Evolutionary conservation across 2,797 vertebrate species (phyloP).

Genomic region (Paramormyrops hopkinsi): DNA sequence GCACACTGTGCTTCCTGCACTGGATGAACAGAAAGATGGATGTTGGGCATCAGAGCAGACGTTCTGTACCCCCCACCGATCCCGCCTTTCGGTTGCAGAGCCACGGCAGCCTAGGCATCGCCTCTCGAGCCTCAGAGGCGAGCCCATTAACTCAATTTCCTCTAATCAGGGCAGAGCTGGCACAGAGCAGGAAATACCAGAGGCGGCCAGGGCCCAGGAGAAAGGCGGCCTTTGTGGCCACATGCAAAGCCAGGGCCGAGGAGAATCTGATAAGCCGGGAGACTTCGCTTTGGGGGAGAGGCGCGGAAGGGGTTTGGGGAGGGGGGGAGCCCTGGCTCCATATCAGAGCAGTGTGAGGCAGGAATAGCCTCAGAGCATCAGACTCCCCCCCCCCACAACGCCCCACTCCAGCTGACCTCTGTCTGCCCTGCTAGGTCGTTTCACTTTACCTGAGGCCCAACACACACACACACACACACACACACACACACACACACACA

Average conservation of each 20-base stretch:
- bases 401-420: background rate
- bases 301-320: background rate
- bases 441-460: background rate
- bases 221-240: constrained; percentile 46
- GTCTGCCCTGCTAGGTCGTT: background rate
- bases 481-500: background rate
- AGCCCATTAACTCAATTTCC: constrained; percentile 58
- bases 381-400: background rate
- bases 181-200: constrained; percentile 55
- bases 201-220: constrained; percentile 38
- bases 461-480: background rate
- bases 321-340: background rate
- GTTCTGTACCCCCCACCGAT: background rate
- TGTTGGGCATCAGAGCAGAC: background rate
- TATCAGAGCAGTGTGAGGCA: background rate
- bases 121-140: constrained; percentile 48
- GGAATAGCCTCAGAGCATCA: background rate
- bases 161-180: constrained; percentile 50
- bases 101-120: constrained; percentile 11
- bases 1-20: background rate
- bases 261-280: constrained; percentile 56
- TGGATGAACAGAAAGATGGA: background rate
- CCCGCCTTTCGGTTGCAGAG: background rate
- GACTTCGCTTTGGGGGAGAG: constrained; percentile 24
- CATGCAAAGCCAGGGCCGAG: constrained; percentile 41